Conservation (phyloP, 2,113 vertebrate genomes). For the Artemisiospiza belli region DNA sequence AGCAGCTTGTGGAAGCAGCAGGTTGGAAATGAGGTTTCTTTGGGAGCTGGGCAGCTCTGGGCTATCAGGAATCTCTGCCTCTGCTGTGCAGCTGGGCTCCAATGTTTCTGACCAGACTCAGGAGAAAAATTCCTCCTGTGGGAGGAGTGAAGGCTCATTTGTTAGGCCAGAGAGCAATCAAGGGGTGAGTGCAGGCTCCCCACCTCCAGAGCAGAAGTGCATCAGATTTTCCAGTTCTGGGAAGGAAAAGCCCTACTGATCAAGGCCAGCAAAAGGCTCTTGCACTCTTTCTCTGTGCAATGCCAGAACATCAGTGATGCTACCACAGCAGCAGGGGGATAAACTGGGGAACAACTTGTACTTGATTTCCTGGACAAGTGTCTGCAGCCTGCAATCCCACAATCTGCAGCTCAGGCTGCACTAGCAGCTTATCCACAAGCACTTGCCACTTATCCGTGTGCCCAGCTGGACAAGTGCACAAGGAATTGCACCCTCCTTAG, state of each 20-base stretch:
- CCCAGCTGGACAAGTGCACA: not conserved
- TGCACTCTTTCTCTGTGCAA: not conserved
- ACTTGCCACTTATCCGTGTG: not conserved
- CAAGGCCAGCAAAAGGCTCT: not conserved
- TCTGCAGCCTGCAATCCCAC: not conserved
- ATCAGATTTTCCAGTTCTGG: not conserved
- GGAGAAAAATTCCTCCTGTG: not conserved
- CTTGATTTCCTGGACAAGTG: not conserved
- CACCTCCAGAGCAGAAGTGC: not conserved
- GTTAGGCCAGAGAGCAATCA: not conserved
- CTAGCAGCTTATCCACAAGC: not conserved
- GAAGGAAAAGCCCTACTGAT: not conserved
- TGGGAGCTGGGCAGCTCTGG: not conserved
- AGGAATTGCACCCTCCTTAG: not conserved
- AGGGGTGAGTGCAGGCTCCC: not conserved
- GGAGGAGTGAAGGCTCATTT: not conserved
- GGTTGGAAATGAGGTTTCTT: not conserved
- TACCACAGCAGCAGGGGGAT: not conserved
- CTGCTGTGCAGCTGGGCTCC: not conserved
- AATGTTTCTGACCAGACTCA: not conserved
- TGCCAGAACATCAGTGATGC: not conserved
- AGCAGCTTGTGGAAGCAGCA: not conserved
- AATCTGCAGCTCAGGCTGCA: not conserved
- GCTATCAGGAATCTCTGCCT: not conserved
- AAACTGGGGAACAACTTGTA: not conserved